phyloP scores from a whole-genome alignment of 1,140 invertebrate genomes.

The Sitobion miscanthi region DNA sequence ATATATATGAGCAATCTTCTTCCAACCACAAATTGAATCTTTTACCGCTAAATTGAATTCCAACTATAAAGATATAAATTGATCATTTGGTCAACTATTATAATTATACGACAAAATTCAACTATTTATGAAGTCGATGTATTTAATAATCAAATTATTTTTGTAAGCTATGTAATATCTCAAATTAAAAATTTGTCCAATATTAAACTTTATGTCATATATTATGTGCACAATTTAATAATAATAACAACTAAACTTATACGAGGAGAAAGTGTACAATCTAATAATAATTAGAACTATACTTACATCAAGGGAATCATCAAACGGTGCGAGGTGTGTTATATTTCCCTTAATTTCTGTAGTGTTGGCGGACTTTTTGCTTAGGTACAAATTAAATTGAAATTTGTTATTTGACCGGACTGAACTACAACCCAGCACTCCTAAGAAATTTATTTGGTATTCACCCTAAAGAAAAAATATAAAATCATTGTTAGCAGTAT shows the following conservation, averaged over 20 bases:
- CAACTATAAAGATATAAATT: not conserved
- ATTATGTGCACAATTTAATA: too few species aligned
- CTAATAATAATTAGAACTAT: not conserved
- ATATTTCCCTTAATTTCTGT: not conserved
- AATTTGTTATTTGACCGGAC: not conserved
- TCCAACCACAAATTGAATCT: constrained; percentile 14
- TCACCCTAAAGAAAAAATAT: not conserved
- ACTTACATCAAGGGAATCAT: not conserved
- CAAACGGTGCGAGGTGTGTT: not conserved
- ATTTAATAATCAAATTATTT: not conserved
- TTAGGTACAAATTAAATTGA: not conserved
- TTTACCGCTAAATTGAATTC: not conserved
- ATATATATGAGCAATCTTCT: not conserved
- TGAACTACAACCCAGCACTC: not conserved
- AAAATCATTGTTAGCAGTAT: too few species aligned
- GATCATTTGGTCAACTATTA: not conserved
- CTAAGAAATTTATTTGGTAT: not conserved
- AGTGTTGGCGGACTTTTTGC: not conserved
- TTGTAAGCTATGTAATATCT: too few species aligned
- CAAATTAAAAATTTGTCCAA: too few species aligned
- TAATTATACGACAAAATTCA: not conserved
- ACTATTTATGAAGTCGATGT: not conserved
- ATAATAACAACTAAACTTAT: too few species aligned
- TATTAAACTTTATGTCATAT: too few species aligned
- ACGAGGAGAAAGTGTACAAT: too few species aligned